phyloP scores from a whole-genome alignment of 2,113 vertebrate genomes.

The Psilopogon haemacephalus region DNA sequence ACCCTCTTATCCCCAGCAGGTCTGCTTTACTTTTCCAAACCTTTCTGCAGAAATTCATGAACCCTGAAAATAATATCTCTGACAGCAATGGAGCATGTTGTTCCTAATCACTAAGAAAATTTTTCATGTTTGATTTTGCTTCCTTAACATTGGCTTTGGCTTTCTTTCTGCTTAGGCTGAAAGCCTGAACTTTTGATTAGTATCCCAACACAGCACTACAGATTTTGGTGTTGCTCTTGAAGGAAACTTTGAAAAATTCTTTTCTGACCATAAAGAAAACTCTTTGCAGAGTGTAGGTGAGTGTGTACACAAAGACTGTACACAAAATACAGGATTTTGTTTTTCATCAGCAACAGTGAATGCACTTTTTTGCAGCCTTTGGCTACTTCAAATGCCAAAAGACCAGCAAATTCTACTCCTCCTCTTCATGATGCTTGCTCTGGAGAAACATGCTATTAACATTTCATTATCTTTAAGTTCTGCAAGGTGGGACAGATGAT shows the following conservation, averaged over 20 bases:
- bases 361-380: not conserved
- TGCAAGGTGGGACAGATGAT: not conserved
- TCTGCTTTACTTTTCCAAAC: not conserved
- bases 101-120: not conserved
- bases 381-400: not conserved
- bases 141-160: not conserved
- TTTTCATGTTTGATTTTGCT: not conserved
- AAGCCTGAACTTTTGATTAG: not conserved
- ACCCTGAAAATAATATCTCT: not conserved
- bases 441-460: not conserved
- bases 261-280: constrained; percentile 7
- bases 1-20: not conserved
- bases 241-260: not conserved
- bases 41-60: not conserved
- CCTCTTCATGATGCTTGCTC: fast-evolving
- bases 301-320: not conserved
- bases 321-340: not conserved
- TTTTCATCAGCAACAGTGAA: not conserved
- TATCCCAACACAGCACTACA: not conserved
- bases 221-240: not conserved
- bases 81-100: not conserved
- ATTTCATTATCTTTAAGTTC: not conserved
- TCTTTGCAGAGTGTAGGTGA: not conserved
- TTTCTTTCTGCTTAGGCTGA: not conserved
- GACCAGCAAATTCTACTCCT: not conserved